Conservation (phyloP, 1,140 invertebrate genomes). For the Drosophila sulfurigaster region DNA sequence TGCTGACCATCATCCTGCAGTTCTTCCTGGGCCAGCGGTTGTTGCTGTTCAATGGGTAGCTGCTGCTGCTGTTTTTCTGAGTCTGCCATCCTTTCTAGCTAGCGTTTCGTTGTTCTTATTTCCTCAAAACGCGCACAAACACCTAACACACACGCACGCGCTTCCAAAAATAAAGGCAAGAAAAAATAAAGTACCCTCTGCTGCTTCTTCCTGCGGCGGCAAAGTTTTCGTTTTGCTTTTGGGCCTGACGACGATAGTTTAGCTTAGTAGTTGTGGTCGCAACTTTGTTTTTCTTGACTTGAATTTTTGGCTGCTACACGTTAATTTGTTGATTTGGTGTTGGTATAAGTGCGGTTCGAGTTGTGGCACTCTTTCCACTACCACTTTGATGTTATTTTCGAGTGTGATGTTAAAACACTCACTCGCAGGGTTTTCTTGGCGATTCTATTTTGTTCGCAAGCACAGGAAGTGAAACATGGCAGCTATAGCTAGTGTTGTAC, state of each 20-base stretch:
- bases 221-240: conserved; percentile 34
- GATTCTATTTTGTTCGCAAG: conserved; percentile 80
- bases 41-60: conserved; percentile 74
- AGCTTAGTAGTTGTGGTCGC: conserved; percentile 39
- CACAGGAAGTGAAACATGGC: conserved; percentile 81
- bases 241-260: too few species aligned
- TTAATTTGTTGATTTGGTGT: conserved; percentile 50
- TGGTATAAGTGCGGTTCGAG: conserved; percentile 58
- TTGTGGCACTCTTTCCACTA: conserved; percentile 83
- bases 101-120: conserved; percentile 50
- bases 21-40: conserved; percentile 68
- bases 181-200: conserved; percentile 55
- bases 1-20: conserved; percentile 64
- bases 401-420: conserved; percentile 85
- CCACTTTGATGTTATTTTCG: conserved; percentile 84
- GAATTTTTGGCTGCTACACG: conserved; percentile 53
- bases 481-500: conserved; percentile 59
- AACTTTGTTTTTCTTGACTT: conserved; percentile 64
- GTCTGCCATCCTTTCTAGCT: conserved; percentile 77
- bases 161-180: conserved; percentile 65
- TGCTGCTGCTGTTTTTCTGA: conserved; percentile 81
- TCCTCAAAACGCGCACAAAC: conserved; percentile 50
- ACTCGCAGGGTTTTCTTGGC: conserved; percentile 83
- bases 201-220: conserved; percentile 36
- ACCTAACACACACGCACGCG: conserved; percentile 50